Evolutionary conservation across 1,140 invertebrate genomes (phyloP), one percentile per base, ranked within the genome.

Genomic region (Cotesia chilonis): DNA sequence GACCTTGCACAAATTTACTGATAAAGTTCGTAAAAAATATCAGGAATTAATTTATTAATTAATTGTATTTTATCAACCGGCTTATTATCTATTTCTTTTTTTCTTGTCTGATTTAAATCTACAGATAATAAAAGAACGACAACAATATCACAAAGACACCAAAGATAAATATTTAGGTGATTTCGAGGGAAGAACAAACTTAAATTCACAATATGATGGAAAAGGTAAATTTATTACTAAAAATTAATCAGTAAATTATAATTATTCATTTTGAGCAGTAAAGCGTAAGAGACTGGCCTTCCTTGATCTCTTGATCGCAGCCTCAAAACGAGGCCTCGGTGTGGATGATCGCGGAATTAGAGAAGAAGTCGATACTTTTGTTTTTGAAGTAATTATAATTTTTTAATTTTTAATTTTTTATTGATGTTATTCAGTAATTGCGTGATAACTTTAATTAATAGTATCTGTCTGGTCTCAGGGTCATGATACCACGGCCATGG

Each of bases 281-380:
- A 60, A 65, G 38, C 70, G 68, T 35, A 77, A 74, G n/a, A 66
- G 76, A 66, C 78, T 92, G 38, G 93, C 94, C 5, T 94, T 96
- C 85, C 82, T 96, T 20, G 95, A 96, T 87, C 87, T 95, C 76
- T 79, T 95, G 7, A 83, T 95, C 2, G 85, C 89, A 74, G 88
- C 88, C 35, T 87, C 89, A 75, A 84, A 87, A 59, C 79, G 88
- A 64, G 86, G 87, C 36, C 84, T 82, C 35, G 72, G 72, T 14
- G 89, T 89, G 61, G 88, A 87, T 74, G 83, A 90, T 65, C 74
- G 85, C 35, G 93, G 94, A 63, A 94, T 95, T 65, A 87, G 90
- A 74, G 93, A 94, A 82, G 93, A 95, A 88, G 92, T 94, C 14
- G 92, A 94, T 79, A 94, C 93, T 0, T 95, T 94, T 78, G 69